Percentiles rank a stretch among this genome's conserved stretches.
Conservation (phyloP, 2,113 vertebrate genomes). For the Colinus virginianus region DNA sequence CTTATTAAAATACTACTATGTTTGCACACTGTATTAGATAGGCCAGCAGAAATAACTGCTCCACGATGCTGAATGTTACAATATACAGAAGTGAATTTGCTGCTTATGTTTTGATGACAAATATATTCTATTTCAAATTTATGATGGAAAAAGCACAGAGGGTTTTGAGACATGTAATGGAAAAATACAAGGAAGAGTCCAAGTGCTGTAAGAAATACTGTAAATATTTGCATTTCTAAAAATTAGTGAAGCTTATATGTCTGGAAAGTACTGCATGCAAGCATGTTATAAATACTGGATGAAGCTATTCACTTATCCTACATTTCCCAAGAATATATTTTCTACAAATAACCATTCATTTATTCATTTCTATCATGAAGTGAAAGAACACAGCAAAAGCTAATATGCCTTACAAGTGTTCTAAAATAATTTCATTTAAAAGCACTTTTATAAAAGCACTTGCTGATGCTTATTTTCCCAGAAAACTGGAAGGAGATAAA, state of each 20-base stretch:
- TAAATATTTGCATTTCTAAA: conserved; percentile 72
- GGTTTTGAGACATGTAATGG: conserved; percentile 39
- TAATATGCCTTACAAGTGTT: not conserved
- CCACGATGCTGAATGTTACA: not conserved
- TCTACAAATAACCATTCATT: not conserved
- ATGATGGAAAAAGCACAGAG: conserved; percentile 31
- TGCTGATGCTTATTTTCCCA: not conserved
- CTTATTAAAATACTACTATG: not conserved
- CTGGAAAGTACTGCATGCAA: not conserved
- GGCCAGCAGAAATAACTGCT: not conserved
- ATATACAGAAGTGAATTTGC: not conserved
- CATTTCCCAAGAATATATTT: not conserved
- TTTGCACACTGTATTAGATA: not conserved
- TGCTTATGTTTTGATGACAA: conserved; percentile 37
- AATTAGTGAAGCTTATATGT: conserved; percentile 27
- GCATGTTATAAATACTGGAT: not conserved
- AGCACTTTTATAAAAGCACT: not conserved
- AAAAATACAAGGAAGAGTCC: conserved; percentile 43
- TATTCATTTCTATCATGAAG: not conserved
- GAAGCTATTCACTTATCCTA: not conserved
- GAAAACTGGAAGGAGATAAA: not conserved
- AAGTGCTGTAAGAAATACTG: conserved; percentile 40
- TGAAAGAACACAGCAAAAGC: not conserved
- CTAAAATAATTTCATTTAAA: not conserved
- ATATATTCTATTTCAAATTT: conserved; percentile 18